Conservation (phyloP, 2,888 invertebrate species). For the Andrena flavipes region DNA sequence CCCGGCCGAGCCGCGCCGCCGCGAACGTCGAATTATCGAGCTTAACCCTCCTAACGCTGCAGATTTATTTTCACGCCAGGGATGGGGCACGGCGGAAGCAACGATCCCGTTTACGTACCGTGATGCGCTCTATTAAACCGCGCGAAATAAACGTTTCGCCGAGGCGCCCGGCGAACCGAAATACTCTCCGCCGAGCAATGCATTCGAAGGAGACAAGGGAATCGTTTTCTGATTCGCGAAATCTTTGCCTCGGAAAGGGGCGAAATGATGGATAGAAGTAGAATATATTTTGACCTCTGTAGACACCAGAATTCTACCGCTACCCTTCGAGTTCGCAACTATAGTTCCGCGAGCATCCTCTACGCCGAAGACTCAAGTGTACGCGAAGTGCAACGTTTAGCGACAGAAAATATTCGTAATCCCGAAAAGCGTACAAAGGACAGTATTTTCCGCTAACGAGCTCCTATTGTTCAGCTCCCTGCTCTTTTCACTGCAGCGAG, state of each 20-base stretch:
- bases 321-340: too few relatives aligned
- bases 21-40: slow-evolving; percentile 54
- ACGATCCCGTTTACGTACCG: slow-evolving; percentile 21
- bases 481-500: not conserved
- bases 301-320: not conserved
- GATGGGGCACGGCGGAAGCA: not conserved
- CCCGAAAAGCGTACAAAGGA: not conserved
- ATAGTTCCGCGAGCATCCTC: too few relatives aligned
- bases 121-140: slow-evolving; percentile 20
- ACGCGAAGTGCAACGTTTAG: too few relatives aligned
- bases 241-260: not conserved
- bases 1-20: not conserved
- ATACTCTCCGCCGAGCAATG: not conserved
- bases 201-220: not conserved
- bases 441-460: slow-evolving; percentile 13
- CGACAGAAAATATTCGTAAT: not conserved
- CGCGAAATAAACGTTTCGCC: not conserved
- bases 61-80: slow-evolving; percentile 49
- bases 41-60: slow-evolving; percentile 30
- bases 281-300: not conserved
- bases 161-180: not conserved
- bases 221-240: not conserved
- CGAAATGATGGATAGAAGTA: not conserved
- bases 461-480: not conserved
- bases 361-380: too few relatives aligned